Conservation (phyloP, 2,113 vertebrate genomes). For the Malurus elegans region DNA sequence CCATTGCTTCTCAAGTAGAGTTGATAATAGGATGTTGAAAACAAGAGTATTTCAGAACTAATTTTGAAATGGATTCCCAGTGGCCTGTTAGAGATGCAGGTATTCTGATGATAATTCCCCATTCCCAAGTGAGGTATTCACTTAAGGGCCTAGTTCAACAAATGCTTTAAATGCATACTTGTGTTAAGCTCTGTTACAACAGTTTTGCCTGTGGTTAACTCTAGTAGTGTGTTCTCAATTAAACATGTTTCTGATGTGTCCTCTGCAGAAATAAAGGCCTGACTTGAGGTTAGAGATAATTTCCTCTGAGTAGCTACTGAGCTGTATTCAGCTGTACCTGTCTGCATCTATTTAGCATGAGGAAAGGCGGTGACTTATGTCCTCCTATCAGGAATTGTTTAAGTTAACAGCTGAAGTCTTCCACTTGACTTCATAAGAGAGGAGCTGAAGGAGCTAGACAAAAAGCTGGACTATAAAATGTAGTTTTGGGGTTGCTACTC, state of each 20-base stretch:
- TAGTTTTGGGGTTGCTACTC: background rate
- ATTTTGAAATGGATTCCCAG: background rate
- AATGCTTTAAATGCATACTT: background rate
- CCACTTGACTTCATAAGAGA: background rate
- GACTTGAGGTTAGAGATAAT: conserved; percentile 10
- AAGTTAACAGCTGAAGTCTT: background rate
- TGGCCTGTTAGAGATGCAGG: background rate
- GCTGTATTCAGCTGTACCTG: background rate
- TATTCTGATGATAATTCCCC: background rate
- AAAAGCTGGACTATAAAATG: background rate
- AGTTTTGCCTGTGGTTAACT: conserved; percentile 43
- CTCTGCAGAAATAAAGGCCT: conserved; percentile 27
- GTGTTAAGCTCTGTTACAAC: background rate
- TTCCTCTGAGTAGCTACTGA: conserved; percentile 8
- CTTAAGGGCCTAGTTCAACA: background rate
- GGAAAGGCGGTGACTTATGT: rapidly evolving
- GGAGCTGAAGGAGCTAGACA: background rate
- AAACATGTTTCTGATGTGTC: background rate
- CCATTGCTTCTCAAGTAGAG: background rate
- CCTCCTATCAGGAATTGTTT: background rate
- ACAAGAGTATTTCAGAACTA: background rate
- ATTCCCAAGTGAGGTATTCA: background rate
- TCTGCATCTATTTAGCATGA: background rate
- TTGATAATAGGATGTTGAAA: conserved; percentile 19
- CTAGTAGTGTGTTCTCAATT: conserved; percentile 1